A percentile compares a stretch with the other conserved stretches of the same genome.
Conservation (phyloP, 1,140 invertebrate genomes). For the Daktulosphaira vitifoliae region DNA sequence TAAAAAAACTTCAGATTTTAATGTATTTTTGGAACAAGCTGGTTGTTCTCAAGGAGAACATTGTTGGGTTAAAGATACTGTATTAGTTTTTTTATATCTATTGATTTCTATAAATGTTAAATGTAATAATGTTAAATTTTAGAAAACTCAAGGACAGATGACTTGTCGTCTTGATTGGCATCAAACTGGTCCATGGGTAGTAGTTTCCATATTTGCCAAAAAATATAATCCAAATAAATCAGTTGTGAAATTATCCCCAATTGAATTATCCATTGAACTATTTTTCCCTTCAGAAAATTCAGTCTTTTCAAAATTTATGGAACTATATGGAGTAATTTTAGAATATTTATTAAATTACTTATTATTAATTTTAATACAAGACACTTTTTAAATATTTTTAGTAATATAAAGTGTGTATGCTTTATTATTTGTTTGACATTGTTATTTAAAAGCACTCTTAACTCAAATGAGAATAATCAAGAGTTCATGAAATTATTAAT, state of each 20-base stretch:
- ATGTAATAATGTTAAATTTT: conserved; percentile 38
- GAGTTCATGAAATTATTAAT: no score
- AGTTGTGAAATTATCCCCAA: conserved; percentile 71
- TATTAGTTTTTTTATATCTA: conserved; percentile 40
- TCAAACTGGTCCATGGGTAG: conserved; percentile 72
- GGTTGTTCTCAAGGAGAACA: conserved; percentile 77
- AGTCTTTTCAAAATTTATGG: conserved; percentile 69
- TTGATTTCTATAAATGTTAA: neutral
- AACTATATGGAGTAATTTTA: conserved; percentile 71
- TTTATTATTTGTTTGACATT: no score
- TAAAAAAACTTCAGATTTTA: conserved; percentile 88
- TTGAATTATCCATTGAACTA: conserved; percentile 66
- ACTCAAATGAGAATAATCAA: no score
- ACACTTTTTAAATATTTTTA: no score
- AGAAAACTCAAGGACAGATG: conserved; percentile 49
- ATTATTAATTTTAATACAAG: no score
- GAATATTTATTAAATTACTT: no score
- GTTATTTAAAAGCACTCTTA: no score
- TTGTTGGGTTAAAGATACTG: conserved; percentile 71
- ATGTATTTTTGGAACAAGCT: conserved; percentile 77
- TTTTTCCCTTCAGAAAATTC: conserved; percentile 69
- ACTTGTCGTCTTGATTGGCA: conserved; percentile 89
- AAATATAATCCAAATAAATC: conserved; percentile 71
- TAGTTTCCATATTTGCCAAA: conserved; percentile 84
- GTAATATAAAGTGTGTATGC: no score